Conservation (phyloP, 1,140 invertebrate genomes). For the Leptoteleia sp. region DNA sequence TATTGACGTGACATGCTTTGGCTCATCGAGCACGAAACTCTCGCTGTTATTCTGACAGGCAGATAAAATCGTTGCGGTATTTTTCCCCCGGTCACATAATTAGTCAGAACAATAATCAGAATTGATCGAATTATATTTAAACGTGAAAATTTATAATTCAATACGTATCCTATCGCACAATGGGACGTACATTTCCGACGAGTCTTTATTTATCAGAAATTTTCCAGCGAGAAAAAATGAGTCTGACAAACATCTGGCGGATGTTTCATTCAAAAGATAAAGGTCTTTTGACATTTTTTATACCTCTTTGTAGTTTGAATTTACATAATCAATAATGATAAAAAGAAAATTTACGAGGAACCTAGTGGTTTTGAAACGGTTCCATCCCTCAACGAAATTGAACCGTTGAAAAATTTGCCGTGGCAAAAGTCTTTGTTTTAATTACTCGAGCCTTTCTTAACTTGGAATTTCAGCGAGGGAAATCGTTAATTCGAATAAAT, state of each 20-base stretch:
- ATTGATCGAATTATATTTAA: constrained; percentile 41
- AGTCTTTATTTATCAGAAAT: constrained; percentile 3
- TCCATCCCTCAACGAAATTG: not conserved
- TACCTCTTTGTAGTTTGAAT: too few species aligned
- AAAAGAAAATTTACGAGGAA: too few species aligned
- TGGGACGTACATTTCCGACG: constrained; percentile 2
- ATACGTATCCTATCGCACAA: constrained; percentile 27
- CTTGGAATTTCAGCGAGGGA: constrained; percentile 14
- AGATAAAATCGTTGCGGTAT: constrained; percentile 37
- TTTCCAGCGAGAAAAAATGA: not conserved
- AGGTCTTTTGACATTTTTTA: too few species aligned
- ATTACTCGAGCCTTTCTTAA: constrained; percentile 15
- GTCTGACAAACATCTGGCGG: too few species aligned
- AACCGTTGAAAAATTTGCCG: constrained; percentile 9
- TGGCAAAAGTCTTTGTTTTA: constrained; percentile 11
- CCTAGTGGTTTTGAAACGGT: not conserved
- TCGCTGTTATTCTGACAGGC: constrained; percentile 34
- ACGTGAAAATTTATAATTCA: constrained; percentile 32
- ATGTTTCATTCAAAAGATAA: too few species aligned
- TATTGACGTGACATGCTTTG: constrained; percentile 41
- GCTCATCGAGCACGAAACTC: constrained; percentile 47
- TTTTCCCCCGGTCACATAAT: constrained; percentile 48
- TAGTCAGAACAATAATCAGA: constrained; percentile 31
- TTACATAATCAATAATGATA: too few species aligned
- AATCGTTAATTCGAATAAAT: constrained; percentile 50